Evolutionary conservation across 2,888 invertebrate species (phyloP), one percentile per base, ranked within the genome.

Genomic region (Noctua comes): DNA sequence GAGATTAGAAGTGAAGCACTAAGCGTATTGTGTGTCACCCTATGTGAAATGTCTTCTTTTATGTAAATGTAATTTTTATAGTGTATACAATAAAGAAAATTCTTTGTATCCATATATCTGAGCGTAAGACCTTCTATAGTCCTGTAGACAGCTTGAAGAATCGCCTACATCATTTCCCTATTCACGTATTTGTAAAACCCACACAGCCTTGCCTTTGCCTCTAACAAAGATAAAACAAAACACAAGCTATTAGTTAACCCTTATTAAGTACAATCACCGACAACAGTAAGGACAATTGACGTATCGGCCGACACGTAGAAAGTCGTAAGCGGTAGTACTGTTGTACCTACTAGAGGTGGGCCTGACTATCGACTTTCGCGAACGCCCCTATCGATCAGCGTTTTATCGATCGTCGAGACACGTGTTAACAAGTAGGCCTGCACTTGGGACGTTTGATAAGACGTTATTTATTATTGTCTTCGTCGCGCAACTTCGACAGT

Each of bases 341-440:
- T 64, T 46, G 74, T 74, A 24, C 64, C 31, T 43, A 66, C 64
- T 68, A 84, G 83, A 73, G 83, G 80, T 80, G 83, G 77, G 62
- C 16, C 65, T 27, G 65, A 74, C 79, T 84, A 84, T 86, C 83
- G 85, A 87, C 88, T 90, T 88, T 88, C 88, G 84, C 86, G 86
- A 83, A 78, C 86, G 84, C 84, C 88, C 88, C 90, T 88, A 92
- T 92, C 93, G 92, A 93, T 93, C 93, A 92, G 83, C 77, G 83
- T 87, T 89, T 85, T 92, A 93, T 92, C 93, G 92, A 92, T 89
- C 83, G 85, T 73, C 82, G 68, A 73, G 92, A 93, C 93, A 92
- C 92, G 93, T 95, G 94, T 95, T 94, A 93, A 94, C 95, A 93
- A 91, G 92, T 89, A 90, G 92, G 89, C 87, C 88, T 90, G 88